Percentiles rank a stretch among this genome's conserved stretches.
phyloP scores from a whole-genome alignment of 2,797 vertebrate species.

The Sebastiscus tertius region DNA sequence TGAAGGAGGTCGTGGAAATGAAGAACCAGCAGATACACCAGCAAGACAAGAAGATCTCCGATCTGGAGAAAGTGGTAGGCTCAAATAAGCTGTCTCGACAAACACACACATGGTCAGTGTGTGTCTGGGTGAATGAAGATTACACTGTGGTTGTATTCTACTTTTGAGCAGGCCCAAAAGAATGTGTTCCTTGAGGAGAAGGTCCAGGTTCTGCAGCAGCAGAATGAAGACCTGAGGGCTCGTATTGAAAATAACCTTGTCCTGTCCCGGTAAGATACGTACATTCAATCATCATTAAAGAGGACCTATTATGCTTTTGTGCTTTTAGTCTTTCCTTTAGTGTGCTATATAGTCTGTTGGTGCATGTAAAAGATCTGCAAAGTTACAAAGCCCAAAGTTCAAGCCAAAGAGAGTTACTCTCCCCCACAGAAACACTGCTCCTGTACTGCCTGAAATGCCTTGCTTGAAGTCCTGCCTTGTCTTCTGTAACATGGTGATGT shows the following conservation, averaged over 20 bases:
- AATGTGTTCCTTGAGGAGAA: slow-evolving; percentile 94
- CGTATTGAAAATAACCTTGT: slow-evolving; percentile 91
- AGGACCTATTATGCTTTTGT: no score
- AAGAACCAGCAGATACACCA: slow-evolving; percentile 97
- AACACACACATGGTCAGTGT: not conserved
- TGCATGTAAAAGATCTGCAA: no score
- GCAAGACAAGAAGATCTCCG: slow-evolving; percentile 94
- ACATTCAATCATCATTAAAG: no score
- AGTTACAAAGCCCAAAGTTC: no score
- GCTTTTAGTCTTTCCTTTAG: no score
- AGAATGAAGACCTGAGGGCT: slow-evolving; percentile 95
- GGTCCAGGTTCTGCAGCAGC: slow-evolving; percentile 95
- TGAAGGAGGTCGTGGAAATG: slow-evolving; percentile 96
- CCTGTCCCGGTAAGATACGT: slow-evolving; percentile 87
- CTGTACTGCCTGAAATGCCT: no score
- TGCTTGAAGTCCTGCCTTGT: no score
- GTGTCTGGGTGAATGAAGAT: slow-evolving; percentile 63
- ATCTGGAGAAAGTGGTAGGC: slow-evolving; percentile 95
- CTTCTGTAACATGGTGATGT: no score
- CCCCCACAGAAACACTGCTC: no score
- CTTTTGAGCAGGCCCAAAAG: slow-evolving; percentile 91
- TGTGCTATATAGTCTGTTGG: no score
- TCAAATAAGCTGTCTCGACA: slow-evolving; percentile 59
- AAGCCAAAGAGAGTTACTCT: no score
- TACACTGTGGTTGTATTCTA: slow-evolving; percentile 53